phyloP scores from a whole-genome alignment of 2,113 vertebrate species.

The Hyperopisus bebe region DNA sequence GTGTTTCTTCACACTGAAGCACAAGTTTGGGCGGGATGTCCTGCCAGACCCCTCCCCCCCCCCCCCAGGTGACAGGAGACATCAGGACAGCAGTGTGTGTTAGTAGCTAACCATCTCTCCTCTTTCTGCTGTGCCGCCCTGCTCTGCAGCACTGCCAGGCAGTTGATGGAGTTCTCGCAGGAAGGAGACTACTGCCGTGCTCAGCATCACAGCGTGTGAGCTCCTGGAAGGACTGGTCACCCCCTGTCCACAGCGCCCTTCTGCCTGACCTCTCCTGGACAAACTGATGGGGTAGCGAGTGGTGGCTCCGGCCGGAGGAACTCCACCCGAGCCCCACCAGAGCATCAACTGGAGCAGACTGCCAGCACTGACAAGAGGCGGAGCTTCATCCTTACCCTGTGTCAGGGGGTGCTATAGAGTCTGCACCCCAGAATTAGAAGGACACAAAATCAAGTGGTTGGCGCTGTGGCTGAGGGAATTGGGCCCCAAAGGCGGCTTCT shows the following conservation, averaged over 20 bases:
- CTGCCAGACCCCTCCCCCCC: background rate
- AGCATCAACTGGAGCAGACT: background rate
- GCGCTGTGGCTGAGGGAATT: background rate
- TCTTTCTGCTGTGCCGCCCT: background rate
- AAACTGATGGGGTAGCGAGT: constrained; percentile 36
- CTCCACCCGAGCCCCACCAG: background rate
- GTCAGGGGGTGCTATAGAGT: background rate
- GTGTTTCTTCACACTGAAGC: background rate
- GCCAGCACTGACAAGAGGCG: background rate
- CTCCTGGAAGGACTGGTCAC: background rate
- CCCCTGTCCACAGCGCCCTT: background rate
- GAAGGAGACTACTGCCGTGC: constrained; percentile 37
- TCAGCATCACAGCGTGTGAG: constrained; percentile 29
- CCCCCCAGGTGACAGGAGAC: background rate
- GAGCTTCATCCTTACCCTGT: background rate
- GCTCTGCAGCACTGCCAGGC: background rate
- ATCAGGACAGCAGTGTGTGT: background rate
- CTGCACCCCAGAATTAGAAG: background rate
- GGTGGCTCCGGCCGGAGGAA: background rate
- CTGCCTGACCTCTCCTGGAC: background rate
- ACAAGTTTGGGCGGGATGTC: background rate
- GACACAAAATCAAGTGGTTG: background rate
- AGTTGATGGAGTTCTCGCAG: constrained; percentile 37
- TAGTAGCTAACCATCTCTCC: background rate
- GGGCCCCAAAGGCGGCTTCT: background rate